Percentiles rank a stretch among this genome's conserved stretches.
Conservation (phyloP, 2,888 invertebrate species). For the Tachina grossa region DNA sequence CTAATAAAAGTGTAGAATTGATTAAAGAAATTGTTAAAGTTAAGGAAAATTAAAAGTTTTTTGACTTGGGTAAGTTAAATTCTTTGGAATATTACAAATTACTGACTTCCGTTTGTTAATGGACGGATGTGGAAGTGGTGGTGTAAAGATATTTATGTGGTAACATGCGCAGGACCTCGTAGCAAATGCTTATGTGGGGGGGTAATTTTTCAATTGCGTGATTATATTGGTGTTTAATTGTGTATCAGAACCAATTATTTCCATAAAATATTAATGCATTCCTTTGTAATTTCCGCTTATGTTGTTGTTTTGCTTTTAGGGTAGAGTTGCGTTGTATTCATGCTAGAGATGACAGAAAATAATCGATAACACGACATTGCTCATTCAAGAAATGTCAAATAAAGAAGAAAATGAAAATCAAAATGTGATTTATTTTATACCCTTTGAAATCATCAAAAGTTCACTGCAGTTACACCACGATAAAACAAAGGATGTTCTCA, state of each 20-base stretch:
- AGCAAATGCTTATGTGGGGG: not conserved
- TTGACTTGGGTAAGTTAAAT: slow-evolving; percentile 38
- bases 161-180: slow-evolving; percentile 58
- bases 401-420: not conserved
- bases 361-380: slow-evolving; percentile 1
- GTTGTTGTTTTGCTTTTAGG: slow-evolving; percentile 28
- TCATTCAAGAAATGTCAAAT: not conserved
- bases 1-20: not conserved
- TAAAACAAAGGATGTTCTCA: no score
- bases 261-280: slow-evolving; percentile 9
- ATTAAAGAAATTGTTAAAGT: slow-evolving; percentile 8
- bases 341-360: slow-evolving; percentile 30
- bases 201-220: not conserved
- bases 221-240: not conserved
- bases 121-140: slow-evolving; percentile 68
- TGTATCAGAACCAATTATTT: not conserved
- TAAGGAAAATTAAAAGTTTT: slow-evolving; percentile 1
- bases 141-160: slow-evolving; percentile 67
- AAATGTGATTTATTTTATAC: no score
- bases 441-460: no score
- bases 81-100: slow-evolving; percentile 72
- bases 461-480: no score
- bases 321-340: slow-evolving; percentile 34
- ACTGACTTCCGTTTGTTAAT: slow-evolving; percentile 75
- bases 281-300: slow-evolving; percentile 69